phyloP scores from a whole-genome alignment of 2,888 invertebrate genomes.

The Aethes cnicana region DNA sequence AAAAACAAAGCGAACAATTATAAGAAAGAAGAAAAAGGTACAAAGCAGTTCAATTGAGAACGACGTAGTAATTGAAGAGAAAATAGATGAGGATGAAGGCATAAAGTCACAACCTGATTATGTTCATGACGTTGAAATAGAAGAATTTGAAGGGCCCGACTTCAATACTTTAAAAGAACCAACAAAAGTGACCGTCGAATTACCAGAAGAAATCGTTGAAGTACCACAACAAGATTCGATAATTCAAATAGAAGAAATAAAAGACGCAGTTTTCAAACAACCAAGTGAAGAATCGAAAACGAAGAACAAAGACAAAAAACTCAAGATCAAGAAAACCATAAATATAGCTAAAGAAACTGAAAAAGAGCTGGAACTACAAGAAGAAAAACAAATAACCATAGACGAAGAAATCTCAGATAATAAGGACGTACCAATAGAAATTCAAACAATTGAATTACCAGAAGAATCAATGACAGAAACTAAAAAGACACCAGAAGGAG shows the following conservation, averaged over 20 bases:
- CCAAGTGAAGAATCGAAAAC: too few relatives aligned
- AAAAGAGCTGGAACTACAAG: conserved; percentile 10
- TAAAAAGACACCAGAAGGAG: conserved; percentile 45
- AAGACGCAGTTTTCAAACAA: too few relatives aligned
- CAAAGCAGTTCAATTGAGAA: conserved; percentile 50
- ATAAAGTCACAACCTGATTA: conserved; percentile 30
- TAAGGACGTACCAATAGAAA: too few relatives aligned
- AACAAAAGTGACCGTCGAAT: conserved; percentile 58
- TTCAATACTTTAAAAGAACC: conserved; percentile 39
- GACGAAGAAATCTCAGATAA: too few relatives aligned
- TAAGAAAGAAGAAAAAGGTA: conserved; percentile 67
- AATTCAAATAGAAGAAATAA: conserved; percentile 58
- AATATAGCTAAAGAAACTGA: not conserved
- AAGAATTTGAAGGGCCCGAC: conserved; percentile 62
- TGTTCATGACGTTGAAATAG: conserved; percentile 61
- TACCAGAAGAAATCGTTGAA: conserved; percentile 56
- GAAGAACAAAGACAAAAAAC: too few relatives aligned
- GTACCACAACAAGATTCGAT: conserved; percentile 55
- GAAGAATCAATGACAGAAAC: conserved; percentile 31
- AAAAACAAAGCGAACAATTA: conserved; percentile 81
- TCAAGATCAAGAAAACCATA: too few relatives aligned
- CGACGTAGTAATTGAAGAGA: conserved; percentile 79
- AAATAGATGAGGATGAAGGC: conserved; percentile 47
- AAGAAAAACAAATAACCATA: too few relatives aligned
- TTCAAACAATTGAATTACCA: conserved; percentile 29